Evolutionary conservation across 2,113 vertebrate species (phyloP).

Genomic region (Ascaphus truei): DNA sequence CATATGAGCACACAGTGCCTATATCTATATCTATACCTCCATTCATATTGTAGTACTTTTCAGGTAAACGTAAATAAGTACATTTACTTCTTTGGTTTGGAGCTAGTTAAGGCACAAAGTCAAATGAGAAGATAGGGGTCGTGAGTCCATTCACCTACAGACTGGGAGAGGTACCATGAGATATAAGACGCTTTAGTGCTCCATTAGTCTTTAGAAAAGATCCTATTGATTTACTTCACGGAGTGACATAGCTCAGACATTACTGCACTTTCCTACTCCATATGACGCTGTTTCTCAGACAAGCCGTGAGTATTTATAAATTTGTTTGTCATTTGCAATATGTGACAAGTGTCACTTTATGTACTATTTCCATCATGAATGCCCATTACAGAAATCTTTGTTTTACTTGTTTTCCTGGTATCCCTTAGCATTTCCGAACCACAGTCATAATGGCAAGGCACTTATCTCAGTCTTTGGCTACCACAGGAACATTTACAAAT

Average conservation of each 20-base stretch:
- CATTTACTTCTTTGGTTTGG: constrained; percentile 9
- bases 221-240: constrained; percentile 21
- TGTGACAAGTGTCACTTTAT: too few relatives aligned
- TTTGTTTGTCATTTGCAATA: background rate
- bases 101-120: background rate
- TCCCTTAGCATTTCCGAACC: too few relatives aligned
- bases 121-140: background rate
- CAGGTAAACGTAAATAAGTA: too few relatives aligned
- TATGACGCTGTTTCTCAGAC: constrained; percentile 17
- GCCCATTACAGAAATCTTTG: too few relatives aligned
- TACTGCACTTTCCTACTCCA: constrained; percentile 12
- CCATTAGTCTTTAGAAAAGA: constrained; percentile 15
- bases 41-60: too few relatives aligned
- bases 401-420: too few relatives aligned
- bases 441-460: too few relatives aligned
- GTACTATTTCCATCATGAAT: too few relatives aligned
- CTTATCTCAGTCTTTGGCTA: too few relatives aligned
- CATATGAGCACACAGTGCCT: too few relatives aligned
- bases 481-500: too few relatives aligned
- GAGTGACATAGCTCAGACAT: constrained; percentile 20
- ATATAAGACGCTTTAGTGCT: background rate
- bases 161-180: background rate
- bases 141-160: background rate
- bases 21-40: too few relatives aligned
- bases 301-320: background rate